phyloP scores from a whole-genome alignment of 2,113 vertebrate species.

The Anarhynchus alexandrinus region DNA sequence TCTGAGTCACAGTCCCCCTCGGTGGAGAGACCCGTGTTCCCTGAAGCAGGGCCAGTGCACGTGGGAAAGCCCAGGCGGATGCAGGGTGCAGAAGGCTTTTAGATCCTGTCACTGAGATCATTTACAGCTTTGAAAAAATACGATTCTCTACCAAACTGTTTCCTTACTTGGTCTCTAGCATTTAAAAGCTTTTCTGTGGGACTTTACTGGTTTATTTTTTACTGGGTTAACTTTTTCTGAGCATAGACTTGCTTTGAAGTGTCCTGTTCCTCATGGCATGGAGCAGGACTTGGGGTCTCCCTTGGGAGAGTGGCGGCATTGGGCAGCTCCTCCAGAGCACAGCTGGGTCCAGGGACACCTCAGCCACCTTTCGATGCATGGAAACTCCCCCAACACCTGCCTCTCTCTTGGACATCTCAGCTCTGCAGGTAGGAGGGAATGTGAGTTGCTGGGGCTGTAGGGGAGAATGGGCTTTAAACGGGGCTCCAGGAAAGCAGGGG shows the following conservation, averaged over 20 bases:
- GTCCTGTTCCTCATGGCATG: not conserved
- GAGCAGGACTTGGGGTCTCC: not conserved
- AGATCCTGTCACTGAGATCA: not conserved
- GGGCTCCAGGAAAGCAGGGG: not conserved
- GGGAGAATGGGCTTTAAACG: not conserved
- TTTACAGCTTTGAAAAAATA: not conserved
- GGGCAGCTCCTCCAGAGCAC: not conserved
- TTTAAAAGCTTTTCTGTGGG: not conserved
- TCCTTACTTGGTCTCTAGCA: not conserved
- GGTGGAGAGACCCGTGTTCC: not conserved
- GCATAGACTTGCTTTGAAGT: not conserved
- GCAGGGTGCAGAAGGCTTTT: not conserved
- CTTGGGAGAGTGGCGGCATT: not conserved
- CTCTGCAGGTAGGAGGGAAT: not conserved
- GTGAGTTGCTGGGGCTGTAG: not conserved
- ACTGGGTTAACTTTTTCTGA: not conserved
- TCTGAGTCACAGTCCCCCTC: not conserved
- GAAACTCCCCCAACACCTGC: not conserved
- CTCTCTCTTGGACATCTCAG: not conserved
- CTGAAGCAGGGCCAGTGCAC: not conserved
- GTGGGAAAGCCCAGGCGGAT: fast-evolving
- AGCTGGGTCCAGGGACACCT: not conserved
- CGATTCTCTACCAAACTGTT: not conserved
- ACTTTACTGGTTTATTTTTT: not conserved
- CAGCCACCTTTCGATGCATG: not conserved